Conservation (phyloP, 2,797 vertebrate species). For the Neosilurus hyrtlii region DNA sequence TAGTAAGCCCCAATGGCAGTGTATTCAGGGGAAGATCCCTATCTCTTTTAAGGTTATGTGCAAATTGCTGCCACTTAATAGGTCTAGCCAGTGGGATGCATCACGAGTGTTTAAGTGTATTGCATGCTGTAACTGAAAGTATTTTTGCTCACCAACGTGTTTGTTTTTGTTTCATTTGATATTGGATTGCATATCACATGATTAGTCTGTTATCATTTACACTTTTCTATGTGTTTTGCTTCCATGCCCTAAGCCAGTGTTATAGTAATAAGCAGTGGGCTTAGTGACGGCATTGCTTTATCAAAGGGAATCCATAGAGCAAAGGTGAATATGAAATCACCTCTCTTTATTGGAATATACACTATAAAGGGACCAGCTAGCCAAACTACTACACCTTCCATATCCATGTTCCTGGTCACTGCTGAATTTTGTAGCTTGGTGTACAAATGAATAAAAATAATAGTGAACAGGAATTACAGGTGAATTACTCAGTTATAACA, state of each 20-base stretch:
- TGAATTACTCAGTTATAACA: conserved; percentile 19
- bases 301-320: conserved; percentile 71
- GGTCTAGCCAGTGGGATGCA: conserved; percentile 48
- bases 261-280: conserved; percentile 40
- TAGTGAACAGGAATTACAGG: conserved; percentile 16
- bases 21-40: conserved; percentile 31
- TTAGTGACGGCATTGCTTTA: conserved; percentile 55
- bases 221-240: conserved; percentile 44
- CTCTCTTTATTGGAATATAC: conserved; percentile 65
- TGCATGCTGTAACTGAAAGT: conserved; percentile 55
- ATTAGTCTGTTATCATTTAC: conserved; percentile 46
- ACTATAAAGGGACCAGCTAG: conserved; percentile 66
- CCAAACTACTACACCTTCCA: conserved; percentile 31
- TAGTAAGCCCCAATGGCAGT: conserved; percentile 25
- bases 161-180: conserved; percentile 51
- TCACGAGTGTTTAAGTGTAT: conserved; percentile 60
- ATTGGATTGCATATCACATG: conserved; percentile 63
- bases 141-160: conserved; percentile 42
- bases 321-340: conserved; percentile 65
- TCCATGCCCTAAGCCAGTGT: conserved; percentile 43
- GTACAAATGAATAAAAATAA: conserved; percentile 8
- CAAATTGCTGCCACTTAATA: conserved; percentile 50
- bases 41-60: conserved; percentile 44
- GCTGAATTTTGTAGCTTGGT: neutral
- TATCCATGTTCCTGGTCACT: neutral